Conservation (phyloP, 2,113 vertebrate species). For the Rhodinocichla rosea region DNA sequence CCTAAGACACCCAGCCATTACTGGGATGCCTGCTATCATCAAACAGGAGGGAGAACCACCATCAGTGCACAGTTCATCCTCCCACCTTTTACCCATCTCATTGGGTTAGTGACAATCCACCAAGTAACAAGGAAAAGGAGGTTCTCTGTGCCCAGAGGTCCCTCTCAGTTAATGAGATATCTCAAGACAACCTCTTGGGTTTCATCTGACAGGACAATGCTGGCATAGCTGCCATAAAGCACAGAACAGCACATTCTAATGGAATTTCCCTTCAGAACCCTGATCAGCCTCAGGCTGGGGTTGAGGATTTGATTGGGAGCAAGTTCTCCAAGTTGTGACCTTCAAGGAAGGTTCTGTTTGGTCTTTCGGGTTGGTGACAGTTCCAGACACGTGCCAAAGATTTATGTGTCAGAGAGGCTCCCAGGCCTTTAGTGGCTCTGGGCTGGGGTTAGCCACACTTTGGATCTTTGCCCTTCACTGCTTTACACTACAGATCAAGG, state of each 20-base stretch:
- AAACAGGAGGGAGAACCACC: not conserved
- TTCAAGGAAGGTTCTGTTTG: not conserved
- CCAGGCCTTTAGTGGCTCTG: not conserved
- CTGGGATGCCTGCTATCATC: not conserved
- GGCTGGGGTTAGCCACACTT: not conserved
- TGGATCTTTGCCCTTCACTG: not conserved
- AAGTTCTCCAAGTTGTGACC: not conserved
- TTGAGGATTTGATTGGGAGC: not conserved
- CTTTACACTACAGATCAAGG: not conserved
- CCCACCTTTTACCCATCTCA: not conserved
- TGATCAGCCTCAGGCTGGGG: not conserved
- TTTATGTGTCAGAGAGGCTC: not conserved
- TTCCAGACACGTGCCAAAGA: not conserved
- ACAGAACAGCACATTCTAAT: not conserved
- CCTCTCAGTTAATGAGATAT: not conserved
- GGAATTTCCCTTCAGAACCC: not conserved
- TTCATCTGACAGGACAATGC: accelerated
- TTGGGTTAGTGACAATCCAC: not conserved
- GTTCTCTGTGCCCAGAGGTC: not conserved
- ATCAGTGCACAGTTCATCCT: not conserved
- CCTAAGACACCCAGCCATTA: not conserved
- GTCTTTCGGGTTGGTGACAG: not conserved
- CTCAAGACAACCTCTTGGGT: not conserved
- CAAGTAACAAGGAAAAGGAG: not conserved
- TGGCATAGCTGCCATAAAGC: not conserved